Conservation (phyloP, 2,888 invertebrate genomes). For the Pheosia gnoma region DNA sequence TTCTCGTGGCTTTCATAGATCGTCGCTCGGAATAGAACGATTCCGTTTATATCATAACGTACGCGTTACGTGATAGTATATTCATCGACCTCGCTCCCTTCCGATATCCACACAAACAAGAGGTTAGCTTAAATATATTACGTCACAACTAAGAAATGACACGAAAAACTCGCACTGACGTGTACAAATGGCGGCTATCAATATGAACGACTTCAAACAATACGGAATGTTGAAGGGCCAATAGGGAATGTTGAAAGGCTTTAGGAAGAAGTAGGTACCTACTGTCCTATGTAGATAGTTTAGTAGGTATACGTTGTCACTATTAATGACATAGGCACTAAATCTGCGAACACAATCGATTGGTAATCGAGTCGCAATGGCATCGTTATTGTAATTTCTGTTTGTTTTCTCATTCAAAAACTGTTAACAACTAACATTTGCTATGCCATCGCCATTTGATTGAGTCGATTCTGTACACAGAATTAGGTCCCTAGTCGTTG, state of each 20-base stretch:
- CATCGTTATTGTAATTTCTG: no score
- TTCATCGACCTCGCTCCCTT: constrained; percentile 8
- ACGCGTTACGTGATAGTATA: background rate
- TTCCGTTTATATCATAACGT: background rate
- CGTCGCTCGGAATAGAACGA: background rate
- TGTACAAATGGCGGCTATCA: constrained; percentile 27
- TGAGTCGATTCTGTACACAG: no score
- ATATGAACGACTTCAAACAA: constrained; percentile 25
- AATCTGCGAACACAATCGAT: no score
- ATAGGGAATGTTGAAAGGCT: constrained; percentile 11
- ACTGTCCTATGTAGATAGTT: constrained; percentile 1
- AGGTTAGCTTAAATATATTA: constrained; percentile 25
- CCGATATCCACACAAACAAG: constrained; percentile 21
- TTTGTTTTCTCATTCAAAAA: no score
- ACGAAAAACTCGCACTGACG: constrained; percentile 23
- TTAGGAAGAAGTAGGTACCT: constrained; percentile 3
- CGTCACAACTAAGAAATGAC: constrained; percentile 23
- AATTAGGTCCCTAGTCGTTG: no score
- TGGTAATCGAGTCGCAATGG: no score
- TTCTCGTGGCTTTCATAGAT: background rate
- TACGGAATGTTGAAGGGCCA: background rate
- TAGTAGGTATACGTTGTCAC: background rate
- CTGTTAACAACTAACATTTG: no score
- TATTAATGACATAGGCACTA: no score
- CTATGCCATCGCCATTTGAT: no score